phyloP scores from a whole-genome alignment of 2,113 vertebrate genomes.

The Pachycephala philippinensis region DNA sequence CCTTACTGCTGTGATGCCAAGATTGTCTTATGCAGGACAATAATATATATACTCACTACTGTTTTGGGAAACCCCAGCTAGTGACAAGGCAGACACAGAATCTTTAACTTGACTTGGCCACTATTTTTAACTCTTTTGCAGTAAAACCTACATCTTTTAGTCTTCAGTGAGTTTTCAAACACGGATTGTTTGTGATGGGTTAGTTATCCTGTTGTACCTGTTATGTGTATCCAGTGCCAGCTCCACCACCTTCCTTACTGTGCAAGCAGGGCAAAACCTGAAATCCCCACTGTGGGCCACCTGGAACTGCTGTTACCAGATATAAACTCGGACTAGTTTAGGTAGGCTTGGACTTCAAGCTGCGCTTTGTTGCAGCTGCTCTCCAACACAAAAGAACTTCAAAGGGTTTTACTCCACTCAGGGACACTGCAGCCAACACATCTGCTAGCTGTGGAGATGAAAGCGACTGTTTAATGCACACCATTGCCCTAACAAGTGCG shows the following conservation, averaged over 20 bases:
- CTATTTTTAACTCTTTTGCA: background rate
- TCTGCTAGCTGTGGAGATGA: slow-evolving; percentile 22
- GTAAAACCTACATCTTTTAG: background rate
- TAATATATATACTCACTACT: background rate
- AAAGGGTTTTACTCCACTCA: background rate
- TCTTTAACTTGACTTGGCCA: background rate
- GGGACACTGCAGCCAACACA: background rate
- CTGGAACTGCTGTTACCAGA: background rate
- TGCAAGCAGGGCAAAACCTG: background rate
- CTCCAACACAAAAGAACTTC: background rate
- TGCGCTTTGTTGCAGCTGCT: background rate
- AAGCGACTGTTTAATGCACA: background rate
- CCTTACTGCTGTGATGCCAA: background rate
- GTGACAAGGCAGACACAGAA: background rate
- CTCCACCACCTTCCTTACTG: background rate
- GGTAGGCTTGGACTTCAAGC: background rate
- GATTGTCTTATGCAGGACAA: background rate
- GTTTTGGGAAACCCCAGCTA: background rate
- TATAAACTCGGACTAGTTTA: background rate
- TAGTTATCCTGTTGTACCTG: background rate
- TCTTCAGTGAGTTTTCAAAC: background rate
- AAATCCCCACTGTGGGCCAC: background rate
- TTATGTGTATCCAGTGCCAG: background rate
- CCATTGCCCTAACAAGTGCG: background rate
- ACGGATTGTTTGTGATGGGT: background rate